Base-by-base conservation (phyloP, 2,113 vertebrate species). In the Peromyscus polionotus region DNA sequence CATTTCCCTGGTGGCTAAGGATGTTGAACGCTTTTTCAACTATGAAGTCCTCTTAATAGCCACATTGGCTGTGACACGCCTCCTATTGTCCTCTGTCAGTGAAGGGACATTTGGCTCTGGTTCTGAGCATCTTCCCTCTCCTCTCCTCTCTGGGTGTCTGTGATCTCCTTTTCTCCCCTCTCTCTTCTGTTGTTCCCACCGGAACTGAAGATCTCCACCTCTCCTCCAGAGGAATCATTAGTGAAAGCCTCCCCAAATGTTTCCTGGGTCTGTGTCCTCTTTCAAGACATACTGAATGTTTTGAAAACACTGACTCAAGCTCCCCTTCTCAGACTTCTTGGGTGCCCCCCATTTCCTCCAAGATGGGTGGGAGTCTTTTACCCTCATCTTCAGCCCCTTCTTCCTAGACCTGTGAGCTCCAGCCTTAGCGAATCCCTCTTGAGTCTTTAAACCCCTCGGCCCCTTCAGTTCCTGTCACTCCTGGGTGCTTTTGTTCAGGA, bases 221-320 rank as follows among this genome's bases (percentile, higher is more conserved):
- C 59, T 59, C 90, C 81, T 90, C 85, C n/a, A 92, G 88, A 95
- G 59, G 59, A 73, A 9, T 59, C 72, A 81, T 79, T 54, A 72
- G 12, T 59, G 17, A 36, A 59, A 36, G 19, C 36, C 7, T 67
- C 75, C 85, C 63, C 36, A 9, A 87, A 67, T 31, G 90, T 70
- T 67, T 24, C 5, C 83, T 65, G 45, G 42, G 70, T 61, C 61
- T 88, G 1, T 20, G 67, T 31, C 51, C 13, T 85, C 19, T 86
- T 84, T 39, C 36, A 76, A 0, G 63, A 76, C n/a, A 28, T 75
- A 75, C 33, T 14, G 9, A 80, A 68, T 75, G 8, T 79, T 77
- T 76, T 92, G 86, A 90, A 90, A 65, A 90, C 48, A 59, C n/a
- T 87, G 59, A 63, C 24, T 84, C 13, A 28, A 10, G 14, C 24